Evolutionary conservation across 1,140 invertebrate genomes (phyloP), one percentile per base, ranked within the genome.

Genomic region (Neotoxoptera formosana): DNA sequence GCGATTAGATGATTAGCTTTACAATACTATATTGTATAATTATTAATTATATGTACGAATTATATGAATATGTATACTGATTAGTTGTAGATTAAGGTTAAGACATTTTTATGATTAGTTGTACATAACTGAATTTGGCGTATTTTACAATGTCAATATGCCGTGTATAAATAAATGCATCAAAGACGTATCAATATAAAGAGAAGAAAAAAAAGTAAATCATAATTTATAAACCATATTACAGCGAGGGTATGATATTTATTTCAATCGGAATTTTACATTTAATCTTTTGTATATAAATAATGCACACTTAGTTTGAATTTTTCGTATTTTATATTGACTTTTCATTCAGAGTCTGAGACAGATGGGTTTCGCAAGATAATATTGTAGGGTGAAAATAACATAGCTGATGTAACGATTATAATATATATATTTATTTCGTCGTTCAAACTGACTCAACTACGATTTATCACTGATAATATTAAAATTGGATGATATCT

Each of bases 1-100:
- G 60, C 60, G n/a, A 76, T 76, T 34, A 76, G 25, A 60, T 7
- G 20, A 53, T 53, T 53, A 53, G 56, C 6, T 76, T 76, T 76
- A 76, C n/a, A 76, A 76, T 76, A 76, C 30, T 76, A 76, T n/a
- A 67, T n/a, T 67, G n/a, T 67, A 67, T 76, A 34, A n/a, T 67
- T 41, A 41, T 41, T 41, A 41, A 41, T 76, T 53, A 76, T 34
- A 76, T 76, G 14, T 17, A 76, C 0, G n/a, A n/a, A 76, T 76
- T 17, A 67, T 67, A 67, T 67, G 60, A 67, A n/a, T n/a, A 67
- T n/a, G n/a, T 67, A n/a, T 67, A 67, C n/a, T 76, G n/a, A n/a
- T 17, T 76, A 76, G 60, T n/a, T 60, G 56, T 60, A 60, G 56
- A 30, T 30, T 60, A 60, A 60, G 25, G 60, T 67, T 67, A 67